Evolutionary conservation across 1,140 invertebrate species (phyloP).

Genomic region (Caenorhabditis remanei): DNA sequence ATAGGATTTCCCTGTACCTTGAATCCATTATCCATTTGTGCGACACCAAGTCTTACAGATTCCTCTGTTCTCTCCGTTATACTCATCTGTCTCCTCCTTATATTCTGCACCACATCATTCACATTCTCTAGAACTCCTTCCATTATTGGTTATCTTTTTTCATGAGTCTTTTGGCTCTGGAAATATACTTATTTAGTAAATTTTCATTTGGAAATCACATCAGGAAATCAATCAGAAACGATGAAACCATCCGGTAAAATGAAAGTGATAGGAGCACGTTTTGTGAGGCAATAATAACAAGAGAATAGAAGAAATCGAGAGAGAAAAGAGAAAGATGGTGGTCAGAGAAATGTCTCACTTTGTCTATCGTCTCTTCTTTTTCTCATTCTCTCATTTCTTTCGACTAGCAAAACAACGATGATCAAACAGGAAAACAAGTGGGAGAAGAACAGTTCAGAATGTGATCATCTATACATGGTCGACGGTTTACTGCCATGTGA

Average conservation of each 20-base stretch:
- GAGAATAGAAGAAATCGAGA: background rate
- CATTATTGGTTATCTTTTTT: background rate
- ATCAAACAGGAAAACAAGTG: background rate
- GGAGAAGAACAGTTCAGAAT: slow-evolving; percentile 20
- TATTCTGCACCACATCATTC: background rate
- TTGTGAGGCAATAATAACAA: background rate
- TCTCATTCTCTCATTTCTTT: background rate
- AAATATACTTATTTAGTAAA: background rate
- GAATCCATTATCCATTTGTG: slow-evolving; percentile 47
- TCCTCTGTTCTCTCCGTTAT: slow-evolving; percentile 32
- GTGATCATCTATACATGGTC: background rate
- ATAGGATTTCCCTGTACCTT: background rate
- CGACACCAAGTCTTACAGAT: slow-evolving; percentile 37
- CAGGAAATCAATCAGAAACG: background rate
- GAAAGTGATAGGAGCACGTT: background rate
- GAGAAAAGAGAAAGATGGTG: background rate
- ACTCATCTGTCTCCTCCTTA: slow-evolving; percentile 15
- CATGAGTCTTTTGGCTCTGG: background rate
- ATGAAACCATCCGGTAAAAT: background rate
- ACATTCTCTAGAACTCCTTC: slow-evolving; percentile 35
- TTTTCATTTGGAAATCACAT: background rate
- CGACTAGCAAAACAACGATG: background rate
- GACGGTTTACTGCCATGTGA: background rate
- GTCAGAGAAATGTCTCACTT: background rate
- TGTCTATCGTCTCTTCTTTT: background rate